A percentile compares a stretch with the other conserved stretches of the same genome.
phyloP scores from a whole-genome alignment of 2,797 vertebrate species.

The Chelon labrosus region DNA sequence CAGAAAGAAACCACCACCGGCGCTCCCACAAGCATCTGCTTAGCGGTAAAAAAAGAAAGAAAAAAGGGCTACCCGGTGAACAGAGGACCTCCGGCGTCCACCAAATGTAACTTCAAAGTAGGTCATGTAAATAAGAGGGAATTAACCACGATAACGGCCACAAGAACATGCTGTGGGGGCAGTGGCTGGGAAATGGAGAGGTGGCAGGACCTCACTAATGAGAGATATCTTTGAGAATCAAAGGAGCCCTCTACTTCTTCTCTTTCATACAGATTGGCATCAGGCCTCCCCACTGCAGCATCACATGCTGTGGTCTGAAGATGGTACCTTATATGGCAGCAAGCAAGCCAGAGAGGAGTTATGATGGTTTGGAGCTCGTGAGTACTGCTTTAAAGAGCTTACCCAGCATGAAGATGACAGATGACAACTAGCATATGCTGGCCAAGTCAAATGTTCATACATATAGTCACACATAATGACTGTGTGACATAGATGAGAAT shows the following conservation, averaged over 20 bases:
- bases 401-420: constrained; percentile 24
- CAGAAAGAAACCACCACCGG: constrained; percentile 19
- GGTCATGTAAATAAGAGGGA: constrained; percentile 53
- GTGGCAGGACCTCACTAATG: constrained; percentile 38
- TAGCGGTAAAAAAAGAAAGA: constrained; percentile 9
- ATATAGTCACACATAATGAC: background rate
- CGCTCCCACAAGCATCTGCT: constrained; percentile 47
- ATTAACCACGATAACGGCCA: constrained; percentile 35
- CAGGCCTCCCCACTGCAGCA: constrained; percentile 26
- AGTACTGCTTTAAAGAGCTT: constrained; percentile 31
- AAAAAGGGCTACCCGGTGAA: constrained; percentile 32
- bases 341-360: constrained; percentile 35
- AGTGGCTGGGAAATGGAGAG: constrained; percentile 30
- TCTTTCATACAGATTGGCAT: constrained; percentile 25
- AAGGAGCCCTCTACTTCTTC: constrained; percentile 19
- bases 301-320: constrained; percentile 40
- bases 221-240: constrained; percentile 37
- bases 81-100: constrained; percentile 29
- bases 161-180: constrained; percentile 4
- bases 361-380: constrained; percentile 37
- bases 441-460: constrained; percentile 2
- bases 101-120: constrained; percentile 56
- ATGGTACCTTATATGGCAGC: constrained; percentile 79
- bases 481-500: constrained; percentile 2
- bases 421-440: background rate